Percentiles rank a stretch among this genome's conserved stretches.
Conservation (phyloP, 2,888 invertebrate genomes). For the Eristalis intricaria region DNA sequence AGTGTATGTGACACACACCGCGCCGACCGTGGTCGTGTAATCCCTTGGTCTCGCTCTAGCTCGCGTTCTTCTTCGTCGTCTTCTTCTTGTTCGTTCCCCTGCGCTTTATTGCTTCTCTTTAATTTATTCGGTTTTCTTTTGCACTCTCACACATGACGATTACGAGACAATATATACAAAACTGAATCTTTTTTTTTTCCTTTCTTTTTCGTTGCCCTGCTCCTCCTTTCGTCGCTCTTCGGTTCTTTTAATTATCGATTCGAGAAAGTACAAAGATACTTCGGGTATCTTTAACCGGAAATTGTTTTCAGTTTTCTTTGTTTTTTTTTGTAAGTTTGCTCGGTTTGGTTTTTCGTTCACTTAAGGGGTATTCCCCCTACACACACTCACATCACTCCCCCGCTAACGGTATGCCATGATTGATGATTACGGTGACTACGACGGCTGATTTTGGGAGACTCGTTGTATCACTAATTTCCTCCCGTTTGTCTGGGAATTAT, state of each 20-base stretch:
- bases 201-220: constrained; percentile 19
- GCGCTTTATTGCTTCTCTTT: constrained; percentile 56
- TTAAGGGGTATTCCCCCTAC: neutral
- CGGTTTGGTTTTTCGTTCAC: neutral
- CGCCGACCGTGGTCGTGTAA: constrained; percentile 30
- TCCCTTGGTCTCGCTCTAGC: constrained; percentile 40
- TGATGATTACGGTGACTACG: neutral
- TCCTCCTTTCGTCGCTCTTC: neutral
- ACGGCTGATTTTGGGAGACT: neutral
- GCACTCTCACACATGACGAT: constrained; percentile 54
- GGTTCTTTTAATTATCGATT: constrained; percentile 67
- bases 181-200: constrained; percentile 22
- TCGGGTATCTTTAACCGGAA: constrained; percentile 36
- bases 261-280: constrained; percentile 49
- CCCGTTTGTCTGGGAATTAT: constrained; percentile 61
- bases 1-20: constrained; percentile 55
- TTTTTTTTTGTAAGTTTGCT: neutral
- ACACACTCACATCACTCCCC: neutral
- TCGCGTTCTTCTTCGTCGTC: constrained; percentile 32
- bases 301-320: neutral
- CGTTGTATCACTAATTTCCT: constrained; percentile 32
- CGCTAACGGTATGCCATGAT: neutral
- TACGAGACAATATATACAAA: constrained; percentile 52
- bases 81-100: neutral
- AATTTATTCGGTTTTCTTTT: constrained; percentile 66